Evolutionary conservation across 2,113 vertebrate species (phyloP), one percentile per base, ranked within the genome.

Genomic region (Ceyx melanurus): DNA sequence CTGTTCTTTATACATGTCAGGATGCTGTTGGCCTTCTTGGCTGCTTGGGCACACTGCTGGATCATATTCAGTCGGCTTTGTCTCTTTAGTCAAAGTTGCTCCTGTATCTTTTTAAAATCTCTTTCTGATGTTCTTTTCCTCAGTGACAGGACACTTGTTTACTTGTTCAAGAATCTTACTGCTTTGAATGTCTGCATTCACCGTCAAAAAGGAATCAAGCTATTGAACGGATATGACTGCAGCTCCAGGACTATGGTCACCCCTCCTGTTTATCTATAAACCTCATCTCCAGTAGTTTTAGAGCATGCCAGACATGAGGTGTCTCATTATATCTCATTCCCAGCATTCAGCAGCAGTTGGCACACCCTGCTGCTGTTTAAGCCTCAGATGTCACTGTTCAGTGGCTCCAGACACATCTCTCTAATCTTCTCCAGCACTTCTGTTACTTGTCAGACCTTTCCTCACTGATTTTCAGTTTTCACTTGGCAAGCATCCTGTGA

Each of bases 391-490:
- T 92, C 86, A 86, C 16, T 65, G 51, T 84, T 45, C 33, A 58
- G 23, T 33, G 33, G 71, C 87, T 96, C 86, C 83, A 96, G 71
- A 85, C 35, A 57, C 37, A 84, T 62, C 31, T 46, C 61, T 85
- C 42, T 73, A 65, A 25, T 83, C 66, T 92, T 45, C 37, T 68
- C 22, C 54, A 62, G 37, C 46, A 40, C 8, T 62, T 90, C 77
- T 87, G 42, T 62, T 86, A 45, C 62, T 90, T 83, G 21, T 93
- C 58, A 96, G 92, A 65, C 16, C 28, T 46, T 84, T 62, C 28
- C 7, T 86, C 71, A 46, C 56, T 4, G 19, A 82, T 92, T 92
- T 94, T 54, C 50, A 72, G 93, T 87, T 66, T 92, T 94, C 74
- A 40, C 25, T 88, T 93, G 81, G 89, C 89, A 79, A 78, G 23